Base-by-base conservation (phyloP, 2,113 vertebrate genomes). In the Crotophaga sulcirostris region DNA sequence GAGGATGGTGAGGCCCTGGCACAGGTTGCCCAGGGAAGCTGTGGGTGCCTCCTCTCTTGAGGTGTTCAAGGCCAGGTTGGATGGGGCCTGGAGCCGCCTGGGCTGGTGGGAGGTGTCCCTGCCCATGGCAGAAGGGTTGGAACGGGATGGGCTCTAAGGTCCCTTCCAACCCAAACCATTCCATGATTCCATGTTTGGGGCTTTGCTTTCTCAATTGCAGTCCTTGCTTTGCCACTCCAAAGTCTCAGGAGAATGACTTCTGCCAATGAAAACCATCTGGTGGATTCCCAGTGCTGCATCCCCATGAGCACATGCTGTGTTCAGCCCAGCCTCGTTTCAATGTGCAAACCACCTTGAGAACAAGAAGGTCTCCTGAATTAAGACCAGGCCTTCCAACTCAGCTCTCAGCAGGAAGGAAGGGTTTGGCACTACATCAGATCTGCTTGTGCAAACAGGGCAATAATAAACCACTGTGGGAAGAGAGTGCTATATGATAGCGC, bases 271-370 rank as follows among this genome's bases (percentile, higher is more conserved):
- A 33, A 42, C 16, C 0, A 0, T 8, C 28, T 6, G 20, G 34
- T 44, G 21, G 25, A 52, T 36, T 28, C 33, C 54, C 6, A 29
- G 33, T 6, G 16, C 40, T 1, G 0, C 0, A 1, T 31, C 42
- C 49, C 58, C 3, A 0, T 1, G 10, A 38, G 40, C 47, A 19
- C 15, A 13, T 0, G 4, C 28, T 0, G 1, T 3, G 28, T 42
- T 18, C 64, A 69, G 84, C 73, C 40, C 59, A 33, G 77, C n/a
- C 59, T 5, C 17, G 8, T 40, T 58, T 13, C 1, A 5, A 47
- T 10, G 28, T 34, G 42, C 44, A 82, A 78, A 64, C 3, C 11
- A 33, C 15, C 18, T 82, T 0, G 0, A 56, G 45, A 89, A 70
- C 19, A 49, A 49, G 42, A 49, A 49, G 31, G 52, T 44, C 3